Conservation (phyloP, 1,140 invertebrate genomes). For the Hyphantria cunea region DNA sequence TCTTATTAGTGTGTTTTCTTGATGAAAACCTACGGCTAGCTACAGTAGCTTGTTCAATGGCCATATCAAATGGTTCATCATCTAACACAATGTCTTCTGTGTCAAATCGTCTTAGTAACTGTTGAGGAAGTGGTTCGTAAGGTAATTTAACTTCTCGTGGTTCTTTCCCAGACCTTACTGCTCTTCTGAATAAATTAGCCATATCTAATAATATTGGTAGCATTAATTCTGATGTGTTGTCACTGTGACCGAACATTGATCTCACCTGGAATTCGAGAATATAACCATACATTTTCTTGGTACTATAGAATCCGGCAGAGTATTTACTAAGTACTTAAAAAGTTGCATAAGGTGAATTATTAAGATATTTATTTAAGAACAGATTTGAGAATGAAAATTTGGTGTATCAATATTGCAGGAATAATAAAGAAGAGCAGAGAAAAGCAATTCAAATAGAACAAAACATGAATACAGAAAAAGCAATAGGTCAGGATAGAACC, state of each 20-base stretch:
- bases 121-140: conserved; percentile 53
- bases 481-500: no score
- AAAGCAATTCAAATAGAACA: no score
- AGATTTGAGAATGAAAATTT: no score
- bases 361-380: no score
- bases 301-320: no score
- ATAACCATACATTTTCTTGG: neutral
- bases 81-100: conserved; percentile 27
- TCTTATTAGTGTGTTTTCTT: conserved; percentile 36
- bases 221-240: conserved; percentile 82
- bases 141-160: conserved; percentile 52
- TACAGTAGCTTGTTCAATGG: conserved; percentile 28
- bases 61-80: conserved; percentile 47
- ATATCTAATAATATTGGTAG: conserved; percentile 85
- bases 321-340: no score
- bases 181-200: conserved; percentile 83
- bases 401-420: no score
- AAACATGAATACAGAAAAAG: no score
- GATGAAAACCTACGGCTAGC: conserved; percentile 32
- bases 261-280: conserved; percentile 75
- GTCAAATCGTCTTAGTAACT: conserved; percentile 69
- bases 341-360: no score
- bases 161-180: conserved; percentile 65
- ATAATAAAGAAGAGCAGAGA: no score
- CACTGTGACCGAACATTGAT: conserved; percentile 82